Base-by-base conservation (phyloP, 2,797 vertebrate genomes). In the Spheniscus humboldti region DNA sequence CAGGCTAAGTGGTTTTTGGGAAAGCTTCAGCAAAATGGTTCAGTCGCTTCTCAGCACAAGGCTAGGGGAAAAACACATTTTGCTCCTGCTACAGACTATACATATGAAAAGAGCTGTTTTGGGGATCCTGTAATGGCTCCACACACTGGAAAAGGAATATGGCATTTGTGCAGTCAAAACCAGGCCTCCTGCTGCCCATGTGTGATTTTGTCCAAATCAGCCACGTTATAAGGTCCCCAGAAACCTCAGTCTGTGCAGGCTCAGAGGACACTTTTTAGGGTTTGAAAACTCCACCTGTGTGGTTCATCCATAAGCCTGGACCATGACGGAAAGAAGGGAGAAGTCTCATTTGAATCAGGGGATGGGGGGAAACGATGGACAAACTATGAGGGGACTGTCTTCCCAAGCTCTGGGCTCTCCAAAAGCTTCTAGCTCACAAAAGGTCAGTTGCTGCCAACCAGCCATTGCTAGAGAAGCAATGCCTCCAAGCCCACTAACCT, bases 11-110 rank as follows among this genome's bases (percentile, higher is more conserved):
- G 74, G 30, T 15, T 94, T 86, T 78, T 31, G 72, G 60, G 93
- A 91, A 95, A 74, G 48, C 73, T 95, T 94, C 86, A 95, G 72
- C 72, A 92, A 96, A 96, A 90, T 33, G 47, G 53, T 69, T 96
- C 75, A 33, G 78, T 50, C 7, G 1, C 59, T 92, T 86, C 53
- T 66, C 64, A 91, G 72, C 64, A 73, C 30, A 77, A 80, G 75
- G 14, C 31, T 72, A 60, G 23, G 41, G n/a, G 1, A 53, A 59
- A 88, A 55, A 4, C 22, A 47, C 17, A 33, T 77, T 89, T 88
- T 90, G 60, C 45, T 64, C 53, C 41, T 39, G 31, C 73, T 82
- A 68, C 27, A 88, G 39, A 69, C 30, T 73, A 3, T 25, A 71
- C 20, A 14, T 39, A 35, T 17, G 25, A 75, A 84, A 79, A 67